Base-by-base conservation (phyloP, 2,888 invertebrate genomes). In the Hoplodrina blanda region DNA sequence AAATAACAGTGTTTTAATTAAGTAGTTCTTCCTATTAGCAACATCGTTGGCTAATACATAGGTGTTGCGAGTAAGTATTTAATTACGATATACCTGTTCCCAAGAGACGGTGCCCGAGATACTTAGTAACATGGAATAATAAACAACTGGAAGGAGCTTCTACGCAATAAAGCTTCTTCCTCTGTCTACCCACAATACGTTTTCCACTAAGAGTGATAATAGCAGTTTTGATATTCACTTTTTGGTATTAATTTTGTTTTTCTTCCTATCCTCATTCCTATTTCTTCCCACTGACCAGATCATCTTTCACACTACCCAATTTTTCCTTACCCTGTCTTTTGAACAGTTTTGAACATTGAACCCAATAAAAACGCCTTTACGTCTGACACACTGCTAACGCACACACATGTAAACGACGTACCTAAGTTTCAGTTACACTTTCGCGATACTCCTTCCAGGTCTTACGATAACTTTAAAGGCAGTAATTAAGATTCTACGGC, bases 401-500 rank as follows among this genome's bases (percentile, higher is more conserved):
- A 46, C 46, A 46, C 5, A 15, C 46, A 46, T 46, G 46, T 17
- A 15, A 17, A 46, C 17, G 1, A 25, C 25, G 25, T 25, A 25
- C 25, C 25, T 17, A 17, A 19, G 37, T 37, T 19, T 41, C 30
- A 44, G 10, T 55, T 19, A 20, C 10, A 59, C 10, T 17, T 13
- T 33, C n/a, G 30, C 33, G 15, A 46, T 56, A 49, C 52, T 20
- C 73, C 49, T 79, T 78, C 63, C 17, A 69, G 69, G 1, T 11
- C 11, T 41, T 63, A 41, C 52, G 54, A 15, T 60, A 59, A 17
- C 20, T 66, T 74, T 50, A 30, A 62, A 56, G 66, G 55, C 33
- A 54, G 66, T 70, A 76, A 82, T 84, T 82, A 82, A 82, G 66
- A 82, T 82, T 82, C 82, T 63, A 53, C 49, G 57, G 69, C 70